phyloP scores from a whole-genome alignment of 2,888 invertebrate genomes.

The Euphydryas editha region DNA sequence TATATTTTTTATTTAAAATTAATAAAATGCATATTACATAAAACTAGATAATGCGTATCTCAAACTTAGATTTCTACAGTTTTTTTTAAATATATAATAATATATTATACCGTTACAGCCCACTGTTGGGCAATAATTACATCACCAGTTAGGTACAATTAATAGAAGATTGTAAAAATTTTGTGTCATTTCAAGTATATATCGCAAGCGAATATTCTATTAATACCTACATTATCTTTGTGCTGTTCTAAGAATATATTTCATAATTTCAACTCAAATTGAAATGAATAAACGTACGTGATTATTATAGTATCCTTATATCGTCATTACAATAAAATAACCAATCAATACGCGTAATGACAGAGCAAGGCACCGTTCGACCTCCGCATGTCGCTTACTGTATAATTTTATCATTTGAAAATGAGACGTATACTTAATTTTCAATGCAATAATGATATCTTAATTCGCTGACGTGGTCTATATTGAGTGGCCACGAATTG shows the following conservation, averaged over 20 bases:
- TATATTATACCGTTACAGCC: too few species aligned
- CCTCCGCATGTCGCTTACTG: conserved; percentile 8
- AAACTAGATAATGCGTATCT: too few species aligned
- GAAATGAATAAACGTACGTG: conserved; percentile 3
- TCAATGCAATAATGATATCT: conserved; percentile 29
- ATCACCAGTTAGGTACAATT: too few species aligned
- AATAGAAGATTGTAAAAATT: too few species aligned
- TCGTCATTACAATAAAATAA: conserved; percentile 30
- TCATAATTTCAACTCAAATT: not conserved
- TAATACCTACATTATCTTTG: not conserved
- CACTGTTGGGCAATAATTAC: too few species aligned
- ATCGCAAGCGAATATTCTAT: not conserved
- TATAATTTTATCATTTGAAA: conserved; percentile 34
- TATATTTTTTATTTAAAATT: too few species aligned
- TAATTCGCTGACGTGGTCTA: conserved; percentile 32
- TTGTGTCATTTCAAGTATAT: not conserved
- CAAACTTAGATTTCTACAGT: too few species aligned
- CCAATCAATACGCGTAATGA: conserved; percentile 41
- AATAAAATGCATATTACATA: too few species aligned
- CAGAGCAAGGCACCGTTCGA: conserved; percentile 27
- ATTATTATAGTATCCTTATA: conserved; percentile 1
- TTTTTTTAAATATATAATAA: too few species aligned
- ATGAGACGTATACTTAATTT: conserved; percentile 27
- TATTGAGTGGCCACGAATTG: conserved; percentile 15
- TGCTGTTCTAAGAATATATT: not conserved